Evolutionary conservation across 2,113 vertebrate species (phyloP), one percentile per base, ranked within the genome.

Genomic region (Chaetodon auriga): DNA sequence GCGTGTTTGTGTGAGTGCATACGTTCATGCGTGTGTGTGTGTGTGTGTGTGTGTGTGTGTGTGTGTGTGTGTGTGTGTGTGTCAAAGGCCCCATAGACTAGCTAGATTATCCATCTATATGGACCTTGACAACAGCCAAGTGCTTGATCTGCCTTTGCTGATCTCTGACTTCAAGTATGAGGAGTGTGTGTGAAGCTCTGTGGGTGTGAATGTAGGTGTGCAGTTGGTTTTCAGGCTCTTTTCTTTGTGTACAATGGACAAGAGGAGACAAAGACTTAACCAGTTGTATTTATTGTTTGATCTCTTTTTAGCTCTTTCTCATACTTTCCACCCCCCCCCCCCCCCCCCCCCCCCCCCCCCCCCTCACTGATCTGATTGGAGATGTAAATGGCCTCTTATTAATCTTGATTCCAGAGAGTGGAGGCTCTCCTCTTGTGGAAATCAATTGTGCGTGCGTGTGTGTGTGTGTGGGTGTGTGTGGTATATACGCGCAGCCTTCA

Each of bases 311-410:
- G 63, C 21, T 11, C 14, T 41, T 70, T 77, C n/a, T 70, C 69
- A 60, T 23, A 48, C 36, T 45, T 54, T 55, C 48, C 35, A 53
- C 15, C 64, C 16, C 36, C 68, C 43, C 41, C 36, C 41, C 25
- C 48, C 6, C 58, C 16, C 57, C 18, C 14, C 51, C n/a, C 10
- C 35, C 64, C 35, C 58, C 55, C 43, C n/a, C 51, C 35, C 77
- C 66, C n/a, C 72, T 83, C 55, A 75, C 70, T 81, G 81, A 86
- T 90, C 61, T 88, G 85, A 88, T 91, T 82, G 87, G 70, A 90
- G 87, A 93, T 93, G 85, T 92, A 93, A 92, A 94, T 90, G 88
- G 68, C 78, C 85, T 90, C 81, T 86, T 90, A 94, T 94, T 90
- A 93, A 91, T 93, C 91, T 92, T 92, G 79, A 90, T 93, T 92